phyloP scores from a whole-genome alignment of 2,797 vertebrate species.

The Liasis olivaceus region DNA sequence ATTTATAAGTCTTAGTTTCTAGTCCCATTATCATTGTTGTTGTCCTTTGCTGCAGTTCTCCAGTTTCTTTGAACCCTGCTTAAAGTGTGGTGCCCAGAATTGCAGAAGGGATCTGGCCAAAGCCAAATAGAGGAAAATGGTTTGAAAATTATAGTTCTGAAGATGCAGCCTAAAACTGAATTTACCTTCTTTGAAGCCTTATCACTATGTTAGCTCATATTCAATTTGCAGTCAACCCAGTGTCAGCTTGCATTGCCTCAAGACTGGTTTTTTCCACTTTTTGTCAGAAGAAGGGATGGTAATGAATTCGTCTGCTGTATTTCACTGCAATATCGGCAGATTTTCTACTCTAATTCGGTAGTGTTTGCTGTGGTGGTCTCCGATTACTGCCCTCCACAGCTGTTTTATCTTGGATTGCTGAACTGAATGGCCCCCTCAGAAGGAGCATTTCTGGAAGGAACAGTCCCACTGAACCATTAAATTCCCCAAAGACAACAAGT shows the following conservation, averaged over 20 bases:
- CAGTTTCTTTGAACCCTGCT: neutral
- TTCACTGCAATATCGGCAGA: neutral
- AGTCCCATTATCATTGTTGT: neutral
- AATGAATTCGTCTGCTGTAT: neutral
- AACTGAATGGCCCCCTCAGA: neutral
- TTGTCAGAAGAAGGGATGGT: neutral
- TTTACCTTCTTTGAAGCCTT: neutral
- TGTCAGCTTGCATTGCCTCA: neutral
- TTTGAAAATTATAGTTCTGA: neutral
- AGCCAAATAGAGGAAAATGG: neutral
- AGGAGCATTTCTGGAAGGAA: neutral
- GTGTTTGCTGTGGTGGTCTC: neutral
- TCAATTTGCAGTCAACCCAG: neutral
- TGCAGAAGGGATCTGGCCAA: neutral
- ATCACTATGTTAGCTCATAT: neutral
- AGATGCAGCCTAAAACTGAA: neutral
- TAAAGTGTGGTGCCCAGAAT: neutral
- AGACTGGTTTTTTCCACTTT: neutral
- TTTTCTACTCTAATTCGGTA: neutral
- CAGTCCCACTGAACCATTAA: neutral
- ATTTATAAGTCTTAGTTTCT: neutral
- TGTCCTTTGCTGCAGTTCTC: neutral
- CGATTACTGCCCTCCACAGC: neutral
- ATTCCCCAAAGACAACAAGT: neutral
- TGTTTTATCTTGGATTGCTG: neutral